A percentile compares a stretch with the other conserved stretches of the same genome.
Conservation (phyloP, 1,140 invertebrate species). For the Ceratosolen fusciceps region DNA sequence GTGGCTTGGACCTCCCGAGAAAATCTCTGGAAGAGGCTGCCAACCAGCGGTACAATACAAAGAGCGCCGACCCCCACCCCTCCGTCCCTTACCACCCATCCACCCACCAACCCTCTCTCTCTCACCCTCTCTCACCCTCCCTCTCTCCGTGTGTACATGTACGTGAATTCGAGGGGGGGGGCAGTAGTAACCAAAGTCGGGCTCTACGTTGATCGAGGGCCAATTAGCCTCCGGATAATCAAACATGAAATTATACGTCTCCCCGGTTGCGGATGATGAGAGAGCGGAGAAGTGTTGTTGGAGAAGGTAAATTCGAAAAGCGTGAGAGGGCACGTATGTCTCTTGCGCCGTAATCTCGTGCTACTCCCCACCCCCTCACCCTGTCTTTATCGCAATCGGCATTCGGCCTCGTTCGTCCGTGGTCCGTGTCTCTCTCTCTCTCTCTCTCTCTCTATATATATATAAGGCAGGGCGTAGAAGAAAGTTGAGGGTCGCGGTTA, state of each 20-base stretch:
- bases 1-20: too few species aligned
- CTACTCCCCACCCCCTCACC: too few species aligned
- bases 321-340: constrained; percentile 6
- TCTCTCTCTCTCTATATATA: not conserved
- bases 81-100: too few species aligned
- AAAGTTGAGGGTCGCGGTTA: too few species aligned
- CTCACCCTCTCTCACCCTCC: too few species aligned
- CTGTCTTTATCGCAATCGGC: too few species aligned
- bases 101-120: too few species aligned
- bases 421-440: not conserved
- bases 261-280: not conserved
- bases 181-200: not conserved
- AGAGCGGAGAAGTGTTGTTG: constrained; percentile 43
- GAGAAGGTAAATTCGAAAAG: not conserved
- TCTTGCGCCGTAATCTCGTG: not conserved
- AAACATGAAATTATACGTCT: constrained; percentile 49
- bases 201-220: constrained; percentile 29
- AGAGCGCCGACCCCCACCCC: too few species aligned
- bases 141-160: too few species aligned
- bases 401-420: not conserved
- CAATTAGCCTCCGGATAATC: constrained; percentile 47
- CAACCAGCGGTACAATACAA: too few species aligned
- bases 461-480: too few species aligned
- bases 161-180: not conserved
- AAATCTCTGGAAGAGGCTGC: too few species aligned